These are phyloP conservation scores for Octodon degus DNA, from an alignment of 2,113 vertebrate genomes.

Conservation along the genomic window DNA sequence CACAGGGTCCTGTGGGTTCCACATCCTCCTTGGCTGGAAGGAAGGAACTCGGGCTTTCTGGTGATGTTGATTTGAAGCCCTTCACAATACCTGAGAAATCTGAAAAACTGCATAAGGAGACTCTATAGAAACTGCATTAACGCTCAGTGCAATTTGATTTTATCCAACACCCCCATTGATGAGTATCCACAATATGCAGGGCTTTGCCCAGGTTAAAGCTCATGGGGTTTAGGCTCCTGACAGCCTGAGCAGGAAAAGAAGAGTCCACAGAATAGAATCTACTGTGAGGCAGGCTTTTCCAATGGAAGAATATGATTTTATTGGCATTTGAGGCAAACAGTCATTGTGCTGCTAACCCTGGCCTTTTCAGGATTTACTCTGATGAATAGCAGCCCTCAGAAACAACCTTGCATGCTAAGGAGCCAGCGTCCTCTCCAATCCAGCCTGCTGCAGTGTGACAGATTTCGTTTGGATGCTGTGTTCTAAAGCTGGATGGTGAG, in stretches of 20 bases:
- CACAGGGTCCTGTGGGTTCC: neutral
- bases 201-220: neutral
- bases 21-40: neutral
- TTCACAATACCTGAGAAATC: neutral
- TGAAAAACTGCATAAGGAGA: neutral
- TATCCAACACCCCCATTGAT: neutral
- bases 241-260: neutral
- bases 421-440: neutral
- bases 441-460: neutral
- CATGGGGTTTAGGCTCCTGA: neutral
- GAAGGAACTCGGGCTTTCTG: rapidly evolving
- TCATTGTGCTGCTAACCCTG: neutral
- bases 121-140: neutral
- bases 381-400: neutral
- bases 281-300: neutral
- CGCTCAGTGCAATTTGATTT: rapidly evolving
- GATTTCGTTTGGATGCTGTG: neutral
- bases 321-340: neutral
- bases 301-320: neutral
- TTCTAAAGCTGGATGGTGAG: neutral
- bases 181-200: neutral
- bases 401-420: neutral
- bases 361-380: neutral
- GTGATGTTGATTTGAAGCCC: neutral
- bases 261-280: neutral